These are phyloP conservation scores for Allacma fusca DNA, from an alignment of 2,888 invertebrate species.

Conservation along the genomic window DNA sequence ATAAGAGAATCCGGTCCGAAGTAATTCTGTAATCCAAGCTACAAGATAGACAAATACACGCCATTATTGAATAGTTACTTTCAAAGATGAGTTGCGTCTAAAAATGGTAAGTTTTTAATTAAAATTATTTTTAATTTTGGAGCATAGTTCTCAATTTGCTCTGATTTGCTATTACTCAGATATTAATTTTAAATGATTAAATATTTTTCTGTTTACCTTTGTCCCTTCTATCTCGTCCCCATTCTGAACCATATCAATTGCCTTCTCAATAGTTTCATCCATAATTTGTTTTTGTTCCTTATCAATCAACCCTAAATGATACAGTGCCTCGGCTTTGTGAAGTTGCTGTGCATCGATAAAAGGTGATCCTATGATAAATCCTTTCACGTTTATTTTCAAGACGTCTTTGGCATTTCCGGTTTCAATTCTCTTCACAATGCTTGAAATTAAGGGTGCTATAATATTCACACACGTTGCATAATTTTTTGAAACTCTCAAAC, in stretches of 20 bases:
- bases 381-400: slow-evolving; percentile 71
- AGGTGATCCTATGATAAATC: slow-evolving; percentile 74
- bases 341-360: slow-evolving; percentile 74
- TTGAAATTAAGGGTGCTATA: slow-evolving; percentile 56
- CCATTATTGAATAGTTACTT: too few relatives aligned
- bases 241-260: neutral
- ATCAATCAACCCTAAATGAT: slow-evolving; percentile 78
- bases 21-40: too few relatives aligned
- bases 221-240: neutral
- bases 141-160: too few relatives aligned
- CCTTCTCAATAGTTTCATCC: slow-evolving; percentile 65
- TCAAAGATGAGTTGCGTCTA: too few relatives aligned
- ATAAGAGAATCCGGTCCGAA: neutral
- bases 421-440: slow-evolving; percentile 73
- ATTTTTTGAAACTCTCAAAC: too few relatives aligned
- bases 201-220: too few relatives aligned
- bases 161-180: too few relatives aligned
- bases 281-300: slow-evolving; percentile 62
- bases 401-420: slow-evolving; percentile 69
- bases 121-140: too few relatives aligned
- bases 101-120: too few relatives aligned
- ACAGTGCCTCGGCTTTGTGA: slow-evolving; percentile 79
- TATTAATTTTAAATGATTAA: too few relatives aligned
- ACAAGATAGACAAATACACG: too few relatives aligned
- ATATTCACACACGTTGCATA: too few relatives aligned